Percentiles rank a stretch among this genome's conserved stretches.
Conservation (phyloP, 1,140 invertebrate species). For the Dysdera silvatica region DNA sequence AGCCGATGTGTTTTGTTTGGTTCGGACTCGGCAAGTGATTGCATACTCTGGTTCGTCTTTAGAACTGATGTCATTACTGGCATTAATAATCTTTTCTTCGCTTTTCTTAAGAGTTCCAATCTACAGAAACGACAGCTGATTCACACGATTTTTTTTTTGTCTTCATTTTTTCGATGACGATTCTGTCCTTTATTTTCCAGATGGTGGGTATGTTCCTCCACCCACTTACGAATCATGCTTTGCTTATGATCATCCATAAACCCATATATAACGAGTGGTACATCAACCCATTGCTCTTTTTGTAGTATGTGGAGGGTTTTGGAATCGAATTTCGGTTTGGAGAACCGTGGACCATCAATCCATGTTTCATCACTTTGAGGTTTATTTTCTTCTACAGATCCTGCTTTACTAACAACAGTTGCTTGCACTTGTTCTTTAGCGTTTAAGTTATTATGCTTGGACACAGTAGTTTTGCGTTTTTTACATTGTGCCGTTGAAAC, state of each 20-base stretch:
- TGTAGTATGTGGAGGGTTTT: slow-evolving; percentile 48
- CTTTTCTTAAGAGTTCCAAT: too few relatives aligned
- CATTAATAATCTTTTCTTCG: too few relatives aligned
- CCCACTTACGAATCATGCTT: slow-evolving; percentile 87
- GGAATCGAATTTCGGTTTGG: slow-evolving; percentile 48
- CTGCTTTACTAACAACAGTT: slow-evolving; percentile 34
- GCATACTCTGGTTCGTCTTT: too few relatives aligned
- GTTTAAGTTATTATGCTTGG: too few relatives aligned
- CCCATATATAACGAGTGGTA: slow-evolving; percentile 56
- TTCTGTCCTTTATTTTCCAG: too few relatives aligned
- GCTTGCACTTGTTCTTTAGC: slow-evolving; percentile 20
- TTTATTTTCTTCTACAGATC: slow-evolving; percentile 24
- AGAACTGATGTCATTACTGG: too few relatives aligned
- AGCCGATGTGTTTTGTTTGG: too few relatives aligned
- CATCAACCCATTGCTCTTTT: slow-evolving; percentile 89
- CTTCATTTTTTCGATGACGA: too few relatives aligned
- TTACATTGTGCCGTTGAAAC: neutral
- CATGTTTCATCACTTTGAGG: slow-evolving; percentile 74
- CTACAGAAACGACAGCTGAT: too few relatives aligned
- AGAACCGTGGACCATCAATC: slow-evolving; percentile 88
- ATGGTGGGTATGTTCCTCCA: slow-evolving; percentile 66
- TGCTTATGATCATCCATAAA: slow-evolving; percentile 87
- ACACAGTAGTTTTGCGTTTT: slow-evolving; percentile 11
- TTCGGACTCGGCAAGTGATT: too few relatives aligned
- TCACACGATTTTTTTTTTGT: too few relatives aligned